A percentile compares a stretch with the other conserved stretches of the same genome.
These are phyloP conservation scores for Mirza zaza DNA, from an alignment of 2,113 vertebrate species.

Conservation along the genomic window DNA sequence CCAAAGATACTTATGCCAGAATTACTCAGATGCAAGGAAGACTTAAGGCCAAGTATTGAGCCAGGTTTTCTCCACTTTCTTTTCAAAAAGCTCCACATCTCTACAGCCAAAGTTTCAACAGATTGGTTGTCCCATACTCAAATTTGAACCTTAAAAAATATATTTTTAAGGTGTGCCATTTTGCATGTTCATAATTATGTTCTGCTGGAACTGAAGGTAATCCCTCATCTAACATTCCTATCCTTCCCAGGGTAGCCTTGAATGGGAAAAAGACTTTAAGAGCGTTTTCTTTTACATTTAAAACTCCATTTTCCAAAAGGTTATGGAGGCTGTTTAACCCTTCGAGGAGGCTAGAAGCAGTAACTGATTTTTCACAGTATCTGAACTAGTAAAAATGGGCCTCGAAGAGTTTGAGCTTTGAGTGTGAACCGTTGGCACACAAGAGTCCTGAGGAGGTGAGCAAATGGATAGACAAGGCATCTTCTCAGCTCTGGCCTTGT, in stretches of 20 bases:
- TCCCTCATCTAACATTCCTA: too few species aligned
- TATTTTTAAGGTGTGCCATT: fast-evolving
- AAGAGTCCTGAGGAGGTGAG: neutral
- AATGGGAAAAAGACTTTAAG: neutral
- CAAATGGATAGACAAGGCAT: too few species aligned
- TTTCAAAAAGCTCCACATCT: neutral
- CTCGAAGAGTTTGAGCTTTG: neutral
- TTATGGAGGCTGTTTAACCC: neutral
- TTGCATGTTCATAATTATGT: neutral
- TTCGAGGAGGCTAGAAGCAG: neutral
- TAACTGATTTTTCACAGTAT: neutral
- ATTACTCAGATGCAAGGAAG: neutral
- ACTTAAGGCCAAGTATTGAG: neutral
- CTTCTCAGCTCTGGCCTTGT: neutral
- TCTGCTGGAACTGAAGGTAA: neutral
- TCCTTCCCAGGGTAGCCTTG: neutral
- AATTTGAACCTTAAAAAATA: neutral
- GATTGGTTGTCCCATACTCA: neutral
- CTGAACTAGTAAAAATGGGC: neutral
- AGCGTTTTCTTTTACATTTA: neutral
- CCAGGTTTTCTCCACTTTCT: neutral
- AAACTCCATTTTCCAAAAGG: neutral
- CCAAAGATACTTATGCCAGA: neutral
- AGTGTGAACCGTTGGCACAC: neutral
- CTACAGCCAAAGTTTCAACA: neutral